Conservation (phyloP, 2,888 invertebrate species). For the Standfussiana lucernea region DNA sequence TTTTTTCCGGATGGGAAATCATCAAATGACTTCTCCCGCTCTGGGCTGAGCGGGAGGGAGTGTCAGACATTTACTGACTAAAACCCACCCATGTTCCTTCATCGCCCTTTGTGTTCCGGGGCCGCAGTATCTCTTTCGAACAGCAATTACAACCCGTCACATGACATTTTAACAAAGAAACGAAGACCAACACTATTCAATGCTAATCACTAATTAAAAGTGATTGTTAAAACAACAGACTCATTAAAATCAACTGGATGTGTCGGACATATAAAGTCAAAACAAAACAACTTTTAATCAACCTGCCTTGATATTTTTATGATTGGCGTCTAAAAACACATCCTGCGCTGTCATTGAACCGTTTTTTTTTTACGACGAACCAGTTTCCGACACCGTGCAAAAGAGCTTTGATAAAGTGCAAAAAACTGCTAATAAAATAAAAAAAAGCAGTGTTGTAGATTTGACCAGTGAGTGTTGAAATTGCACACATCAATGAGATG, state of each 20-base stretch:
- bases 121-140: too few relatives aligned
- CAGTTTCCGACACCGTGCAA: constrained; percentile 34
- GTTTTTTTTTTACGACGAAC: constrained; percentile 40
- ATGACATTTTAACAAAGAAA: constrained; percentile 30
- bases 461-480: constrained; percentile 73
- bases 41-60: too few relatives aligned
- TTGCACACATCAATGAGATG: constrained; percentile 85
- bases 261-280: constrained; percentile 41
- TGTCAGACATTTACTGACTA: too few relatives aligned
- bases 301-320: constrained; percentile 28
- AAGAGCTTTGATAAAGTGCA: constrained; percentile 43
- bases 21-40: too few relatives aligned
- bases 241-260: constrained; percentile 43
- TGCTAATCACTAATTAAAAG: constrained; percentile 46
- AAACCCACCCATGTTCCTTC: too few relatives aligned
- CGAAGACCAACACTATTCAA: constrained; percentile 30
- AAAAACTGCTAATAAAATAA: constrained; percentile 62
- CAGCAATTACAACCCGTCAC: background rate
- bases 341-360: constrained; percentile 40
- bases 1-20: too few relatives aligned
- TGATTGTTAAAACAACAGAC: constrained; percentile 35
- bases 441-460: constrained; percentile 67
- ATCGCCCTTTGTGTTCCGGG: too few relatives aligned
- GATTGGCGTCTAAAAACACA: constrained; percentile 35
- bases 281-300: constrained; percentile 47